Evolutionary conservation across 2,888 invertebrate species (phyloP).

Genomic region (Furcula furcula): DNA sequence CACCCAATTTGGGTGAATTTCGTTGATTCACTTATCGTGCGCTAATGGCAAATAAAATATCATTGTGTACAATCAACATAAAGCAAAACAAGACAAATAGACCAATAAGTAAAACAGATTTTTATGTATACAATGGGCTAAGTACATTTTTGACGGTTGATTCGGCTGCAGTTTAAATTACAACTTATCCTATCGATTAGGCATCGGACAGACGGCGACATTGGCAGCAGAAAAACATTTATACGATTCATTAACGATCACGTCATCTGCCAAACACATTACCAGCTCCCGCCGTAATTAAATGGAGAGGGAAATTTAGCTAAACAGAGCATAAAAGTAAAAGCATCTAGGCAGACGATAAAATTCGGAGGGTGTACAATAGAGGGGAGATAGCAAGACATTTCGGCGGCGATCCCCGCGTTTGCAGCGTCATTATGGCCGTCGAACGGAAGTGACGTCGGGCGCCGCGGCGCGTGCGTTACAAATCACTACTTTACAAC

Average conservation of each 20-base stretch:
- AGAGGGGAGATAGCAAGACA: constrained; percentile 43
- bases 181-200: no score
- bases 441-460: constrained; percentile 68
- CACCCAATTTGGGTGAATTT: no score
- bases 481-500: constrained; percentile 83
- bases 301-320: constrained; percentile 70
- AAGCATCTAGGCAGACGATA: constrained; percentile 51
- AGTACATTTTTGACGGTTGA: no score
- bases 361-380: constrained; percentile 45
- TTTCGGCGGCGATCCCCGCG: constrained; percentile 35
- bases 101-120: no score
- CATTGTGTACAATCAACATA: no score
- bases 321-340: constrained; percentile 75
- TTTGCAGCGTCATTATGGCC: constrained; percentile 68
- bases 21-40: no score
- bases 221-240: constrained; percentile 39
- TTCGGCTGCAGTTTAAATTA: no score
- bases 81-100: no score
- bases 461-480: constrained; percentile 80
- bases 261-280: constrained; percentile 66
- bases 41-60: no score
- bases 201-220: no score
- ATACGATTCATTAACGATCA: constrained; percentile 48
- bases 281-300: constrained; percentile 59
- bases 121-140: no score